These are phyloP conservation scores for Burhinus bistriatus DNA, from an alignment of 2,113 vertebrate species.

Conservation along the genomic window DNA sequence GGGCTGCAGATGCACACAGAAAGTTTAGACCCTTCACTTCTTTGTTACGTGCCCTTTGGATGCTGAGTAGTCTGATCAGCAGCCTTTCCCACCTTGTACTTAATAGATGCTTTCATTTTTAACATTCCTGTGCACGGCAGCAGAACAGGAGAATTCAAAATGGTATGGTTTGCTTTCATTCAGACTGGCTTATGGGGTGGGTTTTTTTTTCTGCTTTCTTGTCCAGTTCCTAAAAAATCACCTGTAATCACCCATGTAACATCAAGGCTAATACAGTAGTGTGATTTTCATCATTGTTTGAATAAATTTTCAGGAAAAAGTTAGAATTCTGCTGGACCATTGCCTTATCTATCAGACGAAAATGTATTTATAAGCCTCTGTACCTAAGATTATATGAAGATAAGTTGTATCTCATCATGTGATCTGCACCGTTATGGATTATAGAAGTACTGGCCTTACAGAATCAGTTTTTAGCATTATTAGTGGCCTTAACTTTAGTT, in stretches of 20 bases:
- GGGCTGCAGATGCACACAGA: not conserved
- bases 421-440: not conserved
- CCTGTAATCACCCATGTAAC: constrained; percentile 27
- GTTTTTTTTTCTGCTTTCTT: constrained; percentile 30
- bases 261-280: constrained; percentile 20
- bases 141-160: not conserved
- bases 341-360: constrained; percentile 46
- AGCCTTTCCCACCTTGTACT: not conserved
- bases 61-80: not conserved
- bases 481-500: constrained; percentile 21
- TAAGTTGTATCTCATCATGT: constrained; percentile 24
- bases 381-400: constrained; percentile 36
- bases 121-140: not conserved
- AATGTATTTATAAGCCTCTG: constrained; percentile 39
- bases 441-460: constrained; percentile 12
- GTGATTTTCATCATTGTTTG: constrained; percentile 40
- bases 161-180: not conserved
- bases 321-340: constrained; percentile 48
- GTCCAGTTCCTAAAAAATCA: constrained; percentile 3
- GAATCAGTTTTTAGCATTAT: constrained; percentile 27
- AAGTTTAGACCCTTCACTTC: not conserved
- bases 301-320: constrained; percentile 41
- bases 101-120: not conserved
- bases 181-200: not conserved
- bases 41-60: not conserved